Percentiles rank a stretch among this genome's conserved stretches.
Conservation (phyloP, 1,140 invertebrate genomes). For the Nautilus pompilius region DNA sequence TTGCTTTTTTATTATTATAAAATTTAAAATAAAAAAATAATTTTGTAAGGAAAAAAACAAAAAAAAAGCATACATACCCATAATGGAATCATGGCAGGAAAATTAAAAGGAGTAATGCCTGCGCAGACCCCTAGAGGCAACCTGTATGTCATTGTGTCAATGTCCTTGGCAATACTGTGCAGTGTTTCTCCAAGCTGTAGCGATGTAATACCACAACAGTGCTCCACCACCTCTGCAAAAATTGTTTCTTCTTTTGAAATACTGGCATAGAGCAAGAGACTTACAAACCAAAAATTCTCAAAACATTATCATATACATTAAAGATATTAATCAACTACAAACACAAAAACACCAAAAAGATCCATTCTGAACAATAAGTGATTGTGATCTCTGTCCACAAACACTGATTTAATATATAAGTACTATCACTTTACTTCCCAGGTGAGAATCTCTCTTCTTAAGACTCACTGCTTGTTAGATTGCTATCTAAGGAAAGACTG, state of each 20-base stretch:
- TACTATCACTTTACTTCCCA: too few species aligned
- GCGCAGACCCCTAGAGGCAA: constrained; percentile 81
- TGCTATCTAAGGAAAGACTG: too few species aligned
- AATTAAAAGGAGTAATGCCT: constrained; percentile 78
- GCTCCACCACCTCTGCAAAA: constrained; percentile 83
- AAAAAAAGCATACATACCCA: constrained; percentile 64
- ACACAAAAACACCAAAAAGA: too few species aligned
- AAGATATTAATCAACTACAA: too few species aligned
- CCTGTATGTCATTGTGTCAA: constrained; percentile 72
- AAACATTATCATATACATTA: too few species aligned
- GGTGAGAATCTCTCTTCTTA: too few species aligned
- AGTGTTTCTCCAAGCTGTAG: constrained; percentile 91
- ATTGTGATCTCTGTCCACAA: too few species aligned
- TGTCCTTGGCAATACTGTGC: constrained; percentile 84
- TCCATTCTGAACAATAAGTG: too few species aligned
- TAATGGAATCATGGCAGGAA: constrained; percentile 99
- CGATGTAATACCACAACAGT: constrained; percentile 88
- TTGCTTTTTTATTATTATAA: background rate
- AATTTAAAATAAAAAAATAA: background rate
- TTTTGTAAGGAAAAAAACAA: background rate
- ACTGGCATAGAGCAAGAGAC: background rate
- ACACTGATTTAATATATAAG: too few species aligned
- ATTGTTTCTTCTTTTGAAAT: background rate
- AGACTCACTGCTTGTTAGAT: too few species aligned
- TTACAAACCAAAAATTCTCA: too few species aligned